Conservation (phyloP, 2,113 vertebrate genomes). For the Lonchura striata region DNA sequence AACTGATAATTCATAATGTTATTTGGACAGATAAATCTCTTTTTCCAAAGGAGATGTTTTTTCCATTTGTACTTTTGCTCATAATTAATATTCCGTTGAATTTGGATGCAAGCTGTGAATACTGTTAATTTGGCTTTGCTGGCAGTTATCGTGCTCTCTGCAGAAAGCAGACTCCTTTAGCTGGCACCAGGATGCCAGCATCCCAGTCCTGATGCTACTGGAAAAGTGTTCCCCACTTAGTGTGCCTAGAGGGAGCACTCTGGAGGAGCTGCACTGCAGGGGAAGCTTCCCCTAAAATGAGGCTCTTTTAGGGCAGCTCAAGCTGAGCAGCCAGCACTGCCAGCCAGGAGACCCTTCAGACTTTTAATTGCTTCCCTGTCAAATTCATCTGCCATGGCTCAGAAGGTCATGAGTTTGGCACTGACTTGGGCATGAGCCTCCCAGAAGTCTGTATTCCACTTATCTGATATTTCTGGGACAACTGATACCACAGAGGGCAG, state of each 20-base stretch:
- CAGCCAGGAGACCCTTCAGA: neutral
- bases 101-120: neutral
- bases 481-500: neutral
- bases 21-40: constrained; percentile 11
- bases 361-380: too few relatives aligned
- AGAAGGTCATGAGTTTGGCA: neutral
- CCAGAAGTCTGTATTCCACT: neutral
- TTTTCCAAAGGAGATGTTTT: neutral
- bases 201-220: neutral
- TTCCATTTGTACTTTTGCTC: neutral
- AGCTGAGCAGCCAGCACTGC: neutral
- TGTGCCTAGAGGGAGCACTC: neutral
- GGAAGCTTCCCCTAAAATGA: neutral
- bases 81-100: constrained; percentile 10
- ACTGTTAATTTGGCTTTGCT: neutral
- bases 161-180: neutral
- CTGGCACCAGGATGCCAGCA: neutral
- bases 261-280: rapidly evolving
- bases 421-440: neutral
- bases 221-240: neutral
- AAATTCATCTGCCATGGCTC: neutral
- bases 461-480: neutral
- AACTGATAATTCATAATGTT: constrained; percentile 28
- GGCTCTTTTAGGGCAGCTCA: neutral
- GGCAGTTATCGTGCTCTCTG: neutral